These are phyloP conservation scores for Mycalesis mineus DNA, from an alignment of 2,888 invertebrate species.

Conservation along the genomic window DNA sequence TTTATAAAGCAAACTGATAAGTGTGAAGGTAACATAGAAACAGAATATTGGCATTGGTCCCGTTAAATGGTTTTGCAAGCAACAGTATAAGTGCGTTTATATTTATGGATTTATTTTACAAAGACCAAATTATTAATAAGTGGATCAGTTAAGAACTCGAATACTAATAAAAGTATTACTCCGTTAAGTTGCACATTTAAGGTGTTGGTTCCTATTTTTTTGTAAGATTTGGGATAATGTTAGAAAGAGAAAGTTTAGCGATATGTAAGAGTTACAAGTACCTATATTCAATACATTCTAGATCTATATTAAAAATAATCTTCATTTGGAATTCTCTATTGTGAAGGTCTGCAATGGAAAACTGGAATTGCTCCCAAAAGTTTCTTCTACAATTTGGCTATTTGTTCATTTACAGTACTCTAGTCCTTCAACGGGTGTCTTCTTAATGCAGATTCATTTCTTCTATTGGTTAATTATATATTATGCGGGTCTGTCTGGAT, in stretches of 20 bases:
- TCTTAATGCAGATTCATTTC: too few relatives aligned
- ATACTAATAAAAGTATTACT: constrained; percentile 44
- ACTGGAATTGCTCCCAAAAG: too few relatives aligned
- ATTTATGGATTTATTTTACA: constrained; percentile 29
- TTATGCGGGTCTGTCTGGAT: too few relatives aligned
- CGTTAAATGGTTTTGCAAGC: constrained; percentile 26
- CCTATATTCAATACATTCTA: too few relatives aligned
- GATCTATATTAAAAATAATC: too few relatives aligned
- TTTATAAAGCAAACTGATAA: constrained; percentile 35
- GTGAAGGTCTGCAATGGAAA: too few relatives aligned
- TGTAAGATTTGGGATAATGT: background rate
- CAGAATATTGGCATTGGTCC: constrained; percentile 30
- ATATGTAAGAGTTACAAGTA: too few relatives aligned
- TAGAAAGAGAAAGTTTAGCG: background rate
- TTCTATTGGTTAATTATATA: too few relatives aligned
- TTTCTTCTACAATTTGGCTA: too few relatives aligned
- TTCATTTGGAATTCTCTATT: too few relatives aligned
- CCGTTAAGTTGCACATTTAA: constrained; percentile 41
- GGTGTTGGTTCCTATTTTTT: constrained; percentile 70
- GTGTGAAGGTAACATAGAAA: constrained; percentile 33
- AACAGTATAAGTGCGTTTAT: constrained; percentile 3
- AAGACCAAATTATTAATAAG: background rate
- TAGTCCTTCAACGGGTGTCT: too few relatives aligned
- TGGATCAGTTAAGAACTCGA: constrained; percentile 47
- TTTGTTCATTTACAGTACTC: too few relatives aligned